Evolutionary conservation across 2,797 vertebrate species (phyloP).

Genomic region (Dromococcyx pavoninus): DNA sequence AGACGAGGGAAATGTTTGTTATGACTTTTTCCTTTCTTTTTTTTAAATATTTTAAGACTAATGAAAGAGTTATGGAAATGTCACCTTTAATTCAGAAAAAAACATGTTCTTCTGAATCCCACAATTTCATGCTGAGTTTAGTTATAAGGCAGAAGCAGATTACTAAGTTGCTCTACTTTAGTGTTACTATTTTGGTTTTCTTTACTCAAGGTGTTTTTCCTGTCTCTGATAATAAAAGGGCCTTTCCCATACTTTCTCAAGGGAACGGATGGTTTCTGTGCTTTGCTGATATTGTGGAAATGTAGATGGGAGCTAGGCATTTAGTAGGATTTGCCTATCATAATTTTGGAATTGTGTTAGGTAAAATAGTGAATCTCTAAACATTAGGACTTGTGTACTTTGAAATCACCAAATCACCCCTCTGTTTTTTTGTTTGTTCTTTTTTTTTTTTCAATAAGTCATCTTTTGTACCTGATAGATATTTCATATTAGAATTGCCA

Average conservation of each 20-base stretch:
- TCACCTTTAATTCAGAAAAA: background rate
- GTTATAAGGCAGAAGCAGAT: background rate
- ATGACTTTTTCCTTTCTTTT: background rate
- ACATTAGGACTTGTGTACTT: background rate
- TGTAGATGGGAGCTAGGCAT: background rate
- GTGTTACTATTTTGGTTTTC: conserved; percentile 59
- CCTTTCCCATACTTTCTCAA: conserved; percentile 5
- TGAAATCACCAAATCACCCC: background rate
- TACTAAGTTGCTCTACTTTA: conserved; percentile 34
- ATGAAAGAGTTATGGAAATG: background rate
- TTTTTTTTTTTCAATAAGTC: background rate
- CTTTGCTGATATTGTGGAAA: conserved; percentile 54
- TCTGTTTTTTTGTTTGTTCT: background rate
- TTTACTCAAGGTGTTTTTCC: conserved; percentile 61
- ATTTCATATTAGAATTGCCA: background rate
- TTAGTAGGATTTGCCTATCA: background rate
- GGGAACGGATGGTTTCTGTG: conserved; percentile 48
- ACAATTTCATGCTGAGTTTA: background rate
- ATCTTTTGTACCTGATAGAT: background rate
- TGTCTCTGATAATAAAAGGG: conserved; percentile 48
- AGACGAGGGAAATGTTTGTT: background rate
- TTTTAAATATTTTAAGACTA: background rate
- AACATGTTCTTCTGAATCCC: background rate
- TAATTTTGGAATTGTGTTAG: background rate
- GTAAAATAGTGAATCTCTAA: background rate